Conservation (phyloP, 1,140 invertebrate genomes). For the Acromyrmex echinatior region DNA sequence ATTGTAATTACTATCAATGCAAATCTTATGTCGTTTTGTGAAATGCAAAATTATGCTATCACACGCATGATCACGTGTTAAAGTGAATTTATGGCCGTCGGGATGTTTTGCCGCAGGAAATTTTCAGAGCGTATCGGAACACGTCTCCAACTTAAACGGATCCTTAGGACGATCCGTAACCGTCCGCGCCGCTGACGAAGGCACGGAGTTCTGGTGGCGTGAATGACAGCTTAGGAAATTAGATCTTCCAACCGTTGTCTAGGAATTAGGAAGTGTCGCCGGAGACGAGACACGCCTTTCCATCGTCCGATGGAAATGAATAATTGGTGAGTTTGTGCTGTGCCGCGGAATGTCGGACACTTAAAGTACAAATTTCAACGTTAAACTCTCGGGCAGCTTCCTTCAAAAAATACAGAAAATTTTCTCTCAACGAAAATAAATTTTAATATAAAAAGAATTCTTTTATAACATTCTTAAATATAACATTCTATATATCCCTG, state of each 20-base stretch:
- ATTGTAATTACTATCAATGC: background rate
- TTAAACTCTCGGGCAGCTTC: conserved; percentile 16
- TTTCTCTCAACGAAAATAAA: background rate
- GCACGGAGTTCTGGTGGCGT: conserved; percentile 61
- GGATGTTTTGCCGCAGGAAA: conserved; percentile 59
- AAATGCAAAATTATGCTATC: conserved; percentile 25
- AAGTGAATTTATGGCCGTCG: conserved; percentile 43
- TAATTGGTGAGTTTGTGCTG: conserved; percentile 57
- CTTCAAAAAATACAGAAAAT: conserved; percentile 1
- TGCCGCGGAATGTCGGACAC: conserved; percentile 29
- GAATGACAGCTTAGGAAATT: conserved; percentile 80
- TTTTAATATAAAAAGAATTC: conserved; percentile 18
- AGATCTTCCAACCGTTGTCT: conserved; percentile 78
- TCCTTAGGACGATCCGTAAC: conserved; percentile 76
- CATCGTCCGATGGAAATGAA: conserved; percentile 57
- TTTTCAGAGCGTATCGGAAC: conserved; percentile 70
- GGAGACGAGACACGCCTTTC: conserved; percentile 63
- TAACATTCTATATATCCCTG: background rate
- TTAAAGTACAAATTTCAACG: conserved; percentile 53
- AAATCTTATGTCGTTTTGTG: background rate
- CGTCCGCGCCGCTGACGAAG: conserved; percentile 68
- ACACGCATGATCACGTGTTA: background rate
- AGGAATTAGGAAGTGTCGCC: conserved; percentile 78
- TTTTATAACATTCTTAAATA: background rate
- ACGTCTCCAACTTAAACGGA: conserved; percentile 72